Evolutionary conservation across 2,113 vertebrate species (phyloP), one percentile per base, ranked within the genome.

Genomic region (Callocephalon fimbriatum): DNA sequence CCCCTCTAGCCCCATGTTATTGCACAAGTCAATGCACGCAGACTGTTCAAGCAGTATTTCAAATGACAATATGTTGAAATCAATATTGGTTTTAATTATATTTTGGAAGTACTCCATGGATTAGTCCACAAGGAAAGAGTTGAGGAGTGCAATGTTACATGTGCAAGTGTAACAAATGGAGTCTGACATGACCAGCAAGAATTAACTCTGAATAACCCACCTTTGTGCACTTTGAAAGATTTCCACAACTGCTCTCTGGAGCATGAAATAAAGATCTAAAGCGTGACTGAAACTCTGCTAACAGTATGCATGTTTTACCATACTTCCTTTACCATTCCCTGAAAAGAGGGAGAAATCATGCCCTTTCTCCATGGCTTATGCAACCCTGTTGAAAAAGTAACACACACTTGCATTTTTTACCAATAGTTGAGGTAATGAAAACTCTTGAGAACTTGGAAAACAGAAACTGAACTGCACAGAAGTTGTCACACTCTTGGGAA

Each of bases 21-120:
- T 53, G n/a, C 37, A 50, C 9, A 65, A 48, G 13, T 44, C n/a
- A 75, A 25, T 4, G 12, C 29, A 17, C 10, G 6, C 27, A 16
- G 22, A 5, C 21, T 53, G 4, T 44, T 88, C 17, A 29, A 68
- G 27, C 18, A 58, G 9, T 73, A 44, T 86, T 88, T 80, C 63
- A 47, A 66, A 21, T 5, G 25, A 31, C 27, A 67, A 23, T 7
- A 25, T 21, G 9, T 26, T 66, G 58, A 89, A 71, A 66, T 73
- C 37, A 71, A 18, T 45, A 77, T 32, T 66, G 35, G 70, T 71
- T 86, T 86, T 47, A 80, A 67, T 84, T 67, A n/a, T 54, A 58
- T 54, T 88, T 84, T 90, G 58, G 93, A 93, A 91, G 22, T 8
- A 53, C 25, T 73, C 63, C 54, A 54, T 47, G 42, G 65, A 59